phyloP scores from a whole-genome alignment of 2,797 vertebrate genomes.

The Xiphophorus birchmanni region DNA sequence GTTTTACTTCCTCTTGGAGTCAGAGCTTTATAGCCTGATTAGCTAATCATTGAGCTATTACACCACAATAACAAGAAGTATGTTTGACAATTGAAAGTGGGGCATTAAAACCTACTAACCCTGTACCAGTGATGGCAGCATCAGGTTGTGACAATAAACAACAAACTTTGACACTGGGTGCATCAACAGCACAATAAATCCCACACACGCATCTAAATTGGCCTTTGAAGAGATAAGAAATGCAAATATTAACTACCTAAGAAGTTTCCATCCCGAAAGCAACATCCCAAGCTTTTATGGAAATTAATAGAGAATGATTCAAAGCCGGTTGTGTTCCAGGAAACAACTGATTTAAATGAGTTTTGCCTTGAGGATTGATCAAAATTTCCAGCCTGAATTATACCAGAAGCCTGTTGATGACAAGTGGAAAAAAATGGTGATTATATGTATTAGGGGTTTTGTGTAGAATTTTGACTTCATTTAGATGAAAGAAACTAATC shows the following conservation, averaged over 20 bases:
- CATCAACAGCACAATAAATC: neutral
- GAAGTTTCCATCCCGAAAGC: neutral
- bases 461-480: neutral
- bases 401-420: neutral
- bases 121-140: too few relatives aligned
- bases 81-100: neutral
- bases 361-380: neutral
- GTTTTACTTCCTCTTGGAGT: neutral
- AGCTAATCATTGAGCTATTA: neutral
- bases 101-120: neutral
- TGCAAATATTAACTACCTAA: neutral
- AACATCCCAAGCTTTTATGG: neutral
- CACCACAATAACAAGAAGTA: neutral
- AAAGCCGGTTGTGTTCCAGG: neutral
- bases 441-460: neutral
- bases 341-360: neutral
- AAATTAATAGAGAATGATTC: neutral
- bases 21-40: neutral
- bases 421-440: neutral
- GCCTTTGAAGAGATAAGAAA: neutral
- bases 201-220: neutral
- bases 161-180: neutral
- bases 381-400: neutral
- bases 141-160: too few relatives aligned
- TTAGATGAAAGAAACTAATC: neutral